These are phyloP conservation scores for Ascidia mentula DNA, from an alignment of 23 tunicate genomes.

Conservation along the genomic window DNA sequence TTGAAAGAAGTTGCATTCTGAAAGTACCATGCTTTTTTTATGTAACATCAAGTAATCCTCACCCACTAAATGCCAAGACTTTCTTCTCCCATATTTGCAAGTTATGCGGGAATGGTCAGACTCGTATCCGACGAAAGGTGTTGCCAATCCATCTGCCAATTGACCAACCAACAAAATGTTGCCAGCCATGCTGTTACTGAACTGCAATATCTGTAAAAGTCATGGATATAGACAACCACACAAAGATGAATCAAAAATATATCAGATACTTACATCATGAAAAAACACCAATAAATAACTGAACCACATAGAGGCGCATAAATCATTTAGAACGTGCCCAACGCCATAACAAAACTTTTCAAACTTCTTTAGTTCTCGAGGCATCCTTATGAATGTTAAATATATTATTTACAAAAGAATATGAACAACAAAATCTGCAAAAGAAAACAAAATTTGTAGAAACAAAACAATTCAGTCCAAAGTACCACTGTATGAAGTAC, in stretches of 20 bases:
- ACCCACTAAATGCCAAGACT: slow-evolving; percentile 98
- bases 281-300: slow-evolving; percentile 87
- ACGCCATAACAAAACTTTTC: slow-evolving; percentile 67
- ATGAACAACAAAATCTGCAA: not conserved
- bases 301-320: slow-evolving; percentile 99
- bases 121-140: slow-evolving; percentile 97
- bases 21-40: too few species aligned
- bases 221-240: too few species aligned
- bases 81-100: slow-evolving; percentile 84
- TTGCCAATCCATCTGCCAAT: slow-evolving; percentile 94
- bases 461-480: not conserved
- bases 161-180: slow-evolving; percentile 89
- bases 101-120: slow-evolving; percentile 64
- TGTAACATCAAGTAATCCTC: too few species aligned
- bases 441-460: not conserved
- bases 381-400: not conserved
- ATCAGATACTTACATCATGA: slow-evolving; percentile 51
- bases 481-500: not conserved
- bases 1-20: too few species aligned
- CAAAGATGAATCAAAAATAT: not conserved
- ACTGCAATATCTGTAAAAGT: slow-evolving; percentile 73
- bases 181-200: slow-evolving; percentile 88
- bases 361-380: not conserved
- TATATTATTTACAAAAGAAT: not conserved
- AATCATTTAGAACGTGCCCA: slow-evolving; percentile 97